phyloP scores from a whole-genome alignment of 2,797 vertebrate species.

The Natrix natrix region DNA sequence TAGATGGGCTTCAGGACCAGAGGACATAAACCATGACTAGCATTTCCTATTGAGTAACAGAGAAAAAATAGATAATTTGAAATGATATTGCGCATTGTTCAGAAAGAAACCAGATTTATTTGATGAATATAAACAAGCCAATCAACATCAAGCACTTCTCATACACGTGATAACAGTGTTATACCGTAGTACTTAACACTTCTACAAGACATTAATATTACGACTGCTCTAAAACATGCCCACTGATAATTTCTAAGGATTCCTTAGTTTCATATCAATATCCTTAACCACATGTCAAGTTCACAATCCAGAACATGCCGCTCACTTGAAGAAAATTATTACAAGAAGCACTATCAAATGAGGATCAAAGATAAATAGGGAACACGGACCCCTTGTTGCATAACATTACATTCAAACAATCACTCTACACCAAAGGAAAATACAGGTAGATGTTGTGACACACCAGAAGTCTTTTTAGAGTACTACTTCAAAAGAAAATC shows the following conservation, averaged over 20 bases:
- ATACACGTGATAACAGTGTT: conserved; percentile 79
- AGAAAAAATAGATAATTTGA: neutral
- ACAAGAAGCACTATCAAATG: conserved; percentile 91
- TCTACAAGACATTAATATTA: conserved; percentile 78
- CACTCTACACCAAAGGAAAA: conserved; percentile 82
- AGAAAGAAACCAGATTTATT: conserved; percentile 97
- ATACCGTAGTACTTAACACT: conserved; percentile 74
- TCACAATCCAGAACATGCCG: conserved; percentile 82
- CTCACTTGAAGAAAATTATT: conserved; percentile 82
- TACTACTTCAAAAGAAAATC: conserved; percentile 77
- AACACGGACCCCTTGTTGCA: conserved; percentile 80
- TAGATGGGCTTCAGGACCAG: neutral
- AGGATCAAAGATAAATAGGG: conserved; percentile 76
- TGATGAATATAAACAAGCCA: conserved; percentile 98
- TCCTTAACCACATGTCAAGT: conserved; percentile 81
- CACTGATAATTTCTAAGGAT: conserved; percentile 78
- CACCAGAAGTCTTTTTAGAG: conserved; percentile 74
- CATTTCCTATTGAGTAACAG: neutral
- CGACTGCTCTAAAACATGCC: conserved; percentile 82
- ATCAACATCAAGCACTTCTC: conserved; percentile 85
- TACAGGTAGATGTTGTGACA: conserved; percentile 78
- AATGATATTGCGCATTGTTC: conserved; percentile 69
- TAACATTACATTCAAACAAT: conserved; percentile 84
- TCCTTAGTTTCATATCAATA: conserved; percentile 81
- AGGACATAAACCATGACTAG: neutral